A percentile compares a stretch with the other conserved stretches of the same genome.
Evolutionary conservation across 2,797 vertebrate species (phyloP).

Genomic region (Enteromius afrohamiltoni): DNA sequence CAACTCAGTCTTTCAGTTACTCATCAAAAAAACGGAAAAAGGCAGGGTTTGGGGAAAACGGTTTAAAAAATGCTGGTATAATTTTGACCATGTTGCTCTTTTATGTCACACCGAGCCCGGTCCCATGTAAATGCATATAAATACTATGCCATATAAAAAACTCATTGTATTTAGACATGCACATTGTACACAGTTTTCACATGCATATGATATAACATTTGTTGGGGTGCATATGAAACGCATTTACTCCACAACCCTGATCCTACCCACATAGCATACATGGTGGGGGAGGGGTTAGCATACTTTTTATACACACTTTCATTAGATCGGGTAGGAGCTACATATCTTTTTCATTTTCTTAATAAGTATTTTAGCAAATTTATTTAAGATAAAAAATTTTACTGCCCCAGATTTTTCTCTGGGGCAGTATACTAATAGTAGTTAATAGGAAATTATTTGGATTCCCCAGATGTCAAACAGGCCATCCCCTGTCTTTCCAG

Average conservation of each 20-base stretch:
- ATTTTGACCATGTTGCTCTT: not conserved
- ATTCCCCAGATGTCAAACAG: conserved; percentile 45
- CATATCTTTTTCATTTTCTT: not conserved
- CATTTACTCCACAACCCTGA: no score
- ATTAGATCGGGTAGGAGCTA: no score
- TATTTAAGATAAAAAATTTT: not conserved
- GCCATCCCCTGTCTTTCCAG: conserved; percentile 46
- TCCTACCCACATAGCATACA: no score
- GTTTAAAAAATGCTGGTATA: not conserved
- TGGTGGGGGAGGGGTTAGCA: no score
- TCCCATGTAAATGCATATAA: no score
- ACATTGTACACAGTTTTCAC: no score
- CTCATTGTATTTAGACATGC: no score
- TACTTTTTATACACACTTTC: no score
- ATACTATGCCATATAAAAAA: not conserved
- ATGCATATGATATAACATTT: no score
- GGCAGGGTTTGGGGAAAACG: not conserved
- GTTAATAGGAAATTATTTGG: conserved; percentile 6
- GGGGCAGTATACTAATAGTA: not conserved
- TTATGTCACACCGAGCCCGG: no score
- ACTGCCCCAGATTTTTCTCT: conserved; percentile 1
- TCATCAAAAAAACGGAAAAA: not conserved
- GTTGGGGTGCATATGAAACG: no score
- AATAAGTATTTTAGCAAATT: not conserved
- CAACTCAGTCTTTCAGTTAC: not conserved